Percentiles rank a stretch among this genome's conserved stretches.
phyloP scores from a whole-genome alignment of 2,888 invertebrate species.

The Leucoma salicis region DNA sequence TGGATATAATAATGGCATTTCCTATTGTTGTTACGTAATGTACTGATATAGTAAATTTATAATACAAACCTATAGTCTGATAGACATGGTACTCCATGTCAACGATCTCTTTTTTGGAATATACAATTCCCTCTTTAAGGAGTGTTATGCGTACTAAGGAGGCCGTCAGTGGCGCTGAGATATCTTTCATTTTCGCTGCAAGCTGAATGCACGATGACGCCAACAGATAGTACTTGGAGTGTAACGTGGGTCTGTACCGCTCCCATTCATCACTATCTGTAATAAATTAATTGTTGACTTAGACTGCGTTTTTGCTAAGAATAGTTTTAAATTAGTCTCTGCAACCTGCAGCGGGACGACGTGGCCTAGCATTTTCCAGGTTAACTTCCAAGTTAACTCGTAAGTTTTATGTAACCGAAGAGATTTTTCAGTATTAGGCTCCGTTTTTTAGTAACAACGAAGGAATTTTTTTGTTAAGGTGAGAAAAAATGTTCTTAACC shows the following conservation, averaged over 20 bases:
- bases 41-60: not conserved
- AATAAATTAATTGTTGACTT: too few species aligned
- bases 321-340: too few species aligned
- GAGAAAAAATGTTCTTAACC: too few species aligned
- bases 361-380: too few species aligned
- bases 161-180: slow-evolving; percentile 25
- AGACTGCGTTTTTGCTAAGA: too few species aligned
- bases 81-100: slow-evolving; percentile 45
- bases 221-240: slow-evolving; percentile 31
- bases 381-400: too few species aligned
- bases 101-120: slow-evolving; percentile 37
- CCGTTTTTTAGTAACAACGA: too few species aligned
- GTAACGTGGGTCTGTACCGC: slow-evolving; percentile 23
- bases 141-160: slow-evolving; percentile 32
- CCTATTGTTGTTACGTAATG: not conserved
- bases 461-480: too few species aligned
- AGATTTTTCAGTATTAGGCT: too few species aligned
- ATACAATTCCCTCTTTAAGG: slow-evolving; percentile 22
- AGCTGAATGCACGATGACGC: slow-evolving; percentile 48
- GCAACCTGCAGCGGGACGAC: too few species aligned
- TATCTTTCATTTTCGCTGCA: slow-evolving; percentile 49
- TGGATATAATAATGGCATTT: too few species aligned
- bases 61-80: slow-evolving; percentile 37
- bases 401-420: too few species aligned
- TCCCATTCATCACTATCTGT: slow-evolving; percentile 30